These are phyloP conservation scores for Seira musarum DNA, from an alignment of 2,888 invertebrate genomes.

Conservation along the genomic window DNA sequence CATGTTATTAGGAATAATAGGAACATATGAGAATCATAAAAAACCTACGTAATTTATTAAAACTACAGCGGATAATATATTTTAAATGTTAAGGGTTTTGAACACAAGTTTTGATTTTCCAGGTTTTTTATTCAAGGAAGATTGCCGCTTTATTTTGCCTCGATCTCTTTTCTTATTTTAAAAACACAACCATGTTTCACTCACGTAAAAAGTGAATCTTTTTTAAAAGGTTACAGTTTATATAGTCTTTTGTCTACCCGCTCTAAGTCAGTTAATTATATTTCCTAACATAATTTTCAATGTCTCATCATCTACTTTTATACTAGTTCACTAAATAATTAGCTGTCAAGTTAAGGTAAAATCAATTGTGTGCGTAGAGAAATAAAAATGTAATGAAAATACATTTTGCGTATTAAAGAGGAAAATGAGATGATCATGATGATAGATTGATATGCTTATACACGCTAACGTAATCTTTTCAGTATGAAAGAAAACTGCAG, in stretches of 20 bases:
- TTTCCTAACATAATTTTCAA: too few relatives aligned
- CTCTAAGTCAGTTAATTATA: too few relatives aligned
- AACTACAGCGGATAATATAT: slow-evolving; percentile 14
- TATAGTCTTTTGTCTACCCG: slow-evolving; percentile 53
- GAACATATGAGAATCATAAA: slow-evolving; percentile 4
- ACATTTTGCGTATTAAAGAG: too few relatives aligned
- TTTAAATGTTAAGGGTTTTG: slow-evolving; percentile 33
- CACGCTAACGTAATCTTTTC: too few relatives aligned
- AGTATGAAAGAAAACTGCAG: slow-evolving; percentile 16
- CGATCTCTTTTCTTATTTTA: too few relatives aligned
- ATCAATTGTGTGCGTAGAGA: slow-evolving; percentile 35
- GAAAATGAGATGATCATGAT: slow-evolving; percentile 12
- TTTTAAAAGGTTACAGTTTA: too few relatives aligned
- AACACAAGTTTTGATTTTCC: slow-evolving; percentile 56
- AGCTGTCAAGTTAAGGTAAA: slow-evolving; percentile 24
- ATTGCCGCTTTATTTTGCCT: too few relatives aligned
- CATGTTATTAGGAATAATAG: slow-evolving; percentile 4
- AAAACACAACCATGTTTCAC: slow-evolving; percentile 48
- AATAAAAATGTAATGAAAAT: slow-evolving; percentile 47
- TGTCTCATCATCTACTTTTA: slow-evolving; percentile 20
- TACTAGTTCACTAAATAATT: slow-evolving; percentile 24
- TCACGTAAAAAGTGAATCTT: slow-evolving; percentile 31
- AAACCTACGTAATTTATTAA: too few relatives aligned
- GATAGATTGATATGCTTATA: slow-evolving; percentile 21
- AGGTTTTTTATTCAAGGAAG: slow-evolving; percentile 51